These are phyloP conservation scores for Paraescarpia echinospica DNA, from an alignment of 1,140 invertebrate genomes.

Conservation along the genomic window DNA sequence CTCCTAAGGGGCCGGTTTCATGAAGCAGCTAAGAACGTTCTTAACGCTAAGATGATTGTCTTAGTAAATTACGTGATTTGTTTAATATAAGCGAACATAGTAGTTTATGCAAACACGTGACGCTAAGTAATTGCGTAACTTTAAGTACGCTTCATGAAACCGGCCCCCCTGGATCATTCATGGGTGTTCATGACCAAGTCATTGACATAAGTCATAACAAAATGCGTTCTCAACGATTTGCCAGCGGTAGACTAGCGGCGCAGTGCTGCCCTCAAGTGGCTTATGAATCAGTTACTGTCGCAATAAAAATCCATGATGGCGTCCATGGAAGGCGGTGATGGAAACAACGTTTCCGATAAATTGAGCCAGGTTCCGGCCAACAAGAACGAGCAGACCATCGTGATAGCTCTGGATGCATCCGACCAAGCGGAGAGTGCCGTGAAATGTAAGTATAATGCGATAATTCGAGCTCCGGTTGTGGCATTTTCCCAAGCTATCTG, in stretches of 20 bases:
- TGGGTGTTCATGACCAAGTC: no score
- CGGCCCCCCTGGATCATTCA: no score
- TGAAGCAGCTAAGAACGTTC: no score
- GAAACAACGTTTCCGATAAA: background rate
- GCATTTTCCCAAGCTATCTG: background rate
- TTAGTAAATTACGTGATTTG: no score
- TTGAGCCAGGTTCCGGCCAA: background rate
- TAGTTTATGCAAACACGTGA: no score
- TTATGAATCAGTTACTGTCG: background rate
- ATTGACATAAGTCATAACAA: no score
- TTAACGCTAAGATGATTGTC: no score
- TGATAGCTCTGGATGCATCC: slow-evolving; percentile 29
- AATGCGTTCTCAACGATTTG: no score
- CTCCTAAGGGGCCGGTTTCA: no score
- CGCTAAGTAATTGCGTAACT: no score
- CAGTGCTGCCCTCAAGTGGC: background rate
- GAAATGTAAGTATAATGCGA: slow-evolving; percentile 23
- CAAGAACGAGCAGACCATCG: slow-evolving; percentile 25
- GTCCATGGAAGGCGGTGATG: background rate
- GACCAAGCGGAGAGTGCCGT: slow-evolving; percentile 30
- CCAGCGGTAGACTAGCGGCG: background rate
- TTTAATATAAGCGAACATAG: no score
- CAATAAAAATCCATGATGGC: background rate
- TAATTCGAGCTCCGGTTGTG: background rate
- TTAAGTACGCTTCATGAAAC: no score